These are phyloP conservation scores for Thalassarche chlororhynchos DNA, from an alignment of 2,113 vertebrate genomes.

Conservation along the genomic window DNA sequence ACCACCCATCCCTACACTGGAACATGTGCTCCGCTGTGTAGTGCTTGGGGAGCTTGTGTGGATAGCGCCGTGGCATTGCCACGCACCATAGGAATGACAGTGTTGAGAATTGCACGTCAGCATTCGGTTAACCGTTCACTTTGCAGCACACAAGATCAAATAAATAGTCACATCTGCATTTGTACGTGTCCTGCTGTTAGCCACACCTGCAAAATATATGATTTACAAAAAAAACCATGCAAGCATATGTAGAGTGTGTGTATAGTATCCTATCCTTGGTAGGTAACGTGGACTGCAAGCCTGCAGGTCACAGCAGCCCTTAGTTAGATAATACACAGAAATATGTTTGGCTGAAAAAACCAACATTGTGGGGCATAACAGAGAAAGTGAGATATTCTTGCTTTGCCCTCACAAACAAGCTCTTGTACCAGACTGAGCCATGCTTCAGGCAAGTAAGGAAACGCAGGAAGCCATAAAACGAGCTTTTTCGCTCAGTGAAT, in stretches of 20 bases:
- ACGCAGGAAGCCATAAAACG: background rate
- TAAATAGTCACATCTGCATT: background rate
- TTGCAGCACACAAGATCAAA: background rate
- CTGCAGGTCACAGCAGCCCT: background rate
- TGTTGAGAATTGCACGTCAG: background rate
- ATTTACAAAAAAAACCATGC: background rate
- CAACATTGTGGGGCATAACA: background rate
- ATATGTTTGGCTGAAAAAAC: background rate
- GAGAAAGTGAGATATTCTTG: background rate
- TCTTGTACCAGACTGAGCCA: background rate
- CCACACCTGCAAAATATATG: background rate
- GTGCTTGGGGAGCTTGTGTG: background rate
- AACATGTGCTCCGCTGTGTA: background rate
- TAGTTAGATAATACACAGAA: background rate
- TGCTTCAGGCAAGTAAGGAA: background rate
- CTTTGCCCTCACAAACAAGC: background rate
- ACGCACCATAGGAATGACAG: fast-evolving
- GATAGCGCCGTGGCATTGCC: fast-evolving
- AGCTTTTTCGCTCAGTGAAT: background rate
- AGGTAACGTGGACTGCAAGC: background rate
- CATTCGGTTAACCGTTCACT: fast-evolving
- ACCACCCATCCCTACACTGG: fast-evolving
- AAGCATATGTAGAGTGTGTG: background rate
- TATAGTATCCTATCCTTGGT: background rate
- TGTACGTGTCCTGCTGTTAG: background rate